phyloP scores from a whole-genome alignment of 2,797 vertebrate species.

The Sebastes hubbsi region DNA sequence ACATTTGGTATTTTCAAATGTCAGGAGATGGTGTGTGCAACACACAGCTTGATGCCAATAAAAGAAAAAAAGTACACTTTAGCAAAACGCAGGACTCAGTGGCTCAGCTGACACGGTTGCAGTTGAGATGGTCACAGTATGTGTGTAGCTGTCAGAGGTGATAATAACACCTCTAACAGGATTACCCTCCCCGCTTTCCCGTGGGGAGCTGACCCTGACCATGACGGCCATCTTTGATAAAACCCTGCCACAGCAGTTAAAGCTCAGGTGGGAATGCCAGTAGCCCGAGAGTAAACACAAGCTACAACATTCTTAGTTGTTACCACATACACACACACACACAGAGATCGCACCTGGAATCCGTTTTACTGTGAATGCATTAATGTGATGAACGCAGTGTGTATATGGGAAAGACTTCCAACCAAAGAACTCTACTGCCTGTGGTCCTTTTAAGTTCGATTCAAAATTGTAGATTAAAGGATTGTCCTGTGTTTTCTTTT shows the following conservation, averaged over 20 bases:
- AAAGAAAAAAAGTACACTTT: neutral
- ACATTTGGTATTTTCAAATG: slow-evolving; percentile 42
- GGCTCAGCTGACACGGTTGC: slow-evolving; percentile 34
- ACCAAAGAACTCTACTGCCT: neutral
- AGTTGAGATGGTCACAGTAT: slow-evolving; percentile 47
- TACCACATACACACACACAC: neutral
- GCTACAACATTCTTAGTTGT: neutral
- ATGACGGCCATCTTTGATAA: slow-evolving; percentile 50
- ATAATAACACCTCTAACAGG: slow-evolving; percentile 59
- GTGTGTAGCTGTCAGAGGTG: slow-evolving; percentile 44
- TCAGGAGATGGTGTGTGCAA: neutral
- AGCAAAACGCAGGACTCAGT: slow-evolving; percentile 23
- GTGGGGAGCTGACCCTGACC: slow-evolving; percentile 46
- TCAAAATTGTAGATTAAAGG: neutral
- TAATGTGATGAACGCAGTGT: neutral
- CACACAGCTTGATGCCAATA: neutral
- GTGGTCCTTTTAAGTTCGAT: neutral
- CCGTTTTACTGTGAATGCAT: neutral
- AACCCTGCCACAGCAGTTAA: slow-evolving; percentile 37
- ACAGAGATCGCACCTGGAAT: neutral
- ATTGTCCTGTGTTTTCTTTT: neutral
- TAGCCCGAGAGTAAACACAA: slow-evolving; percentile 8
- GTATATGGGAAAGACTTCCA: neutral
- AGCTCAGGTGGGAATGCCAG: slow-evolving; percentile 19
- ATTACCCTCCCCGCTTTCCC: slow-evolving; percentile 38